Evolutionary conservation across 1,140 invertebrate species (phyloP).

Genomic region (Ostrea denselamellosa): DNA sequence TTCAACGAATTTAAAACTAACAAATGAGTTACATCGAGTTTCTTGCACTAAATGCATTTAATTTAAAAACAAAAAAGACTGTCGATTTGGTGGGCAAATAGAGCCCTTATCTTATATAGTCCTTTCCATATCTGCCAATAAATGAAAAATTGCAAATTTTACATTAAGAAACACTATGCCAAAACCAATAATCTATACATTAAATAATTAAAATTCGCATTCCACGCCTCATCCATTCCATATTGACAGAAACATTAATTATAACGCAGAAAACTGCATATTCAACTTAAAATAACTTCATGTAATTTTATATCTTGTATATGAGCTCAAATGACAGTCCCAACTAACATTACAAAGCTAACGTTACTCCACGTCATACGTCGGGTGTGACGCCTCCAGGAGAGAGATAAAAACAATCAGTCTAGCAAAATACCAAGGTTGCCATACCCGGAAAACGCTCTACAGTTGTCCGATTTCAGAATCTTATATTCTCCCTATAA

Average conservation of each 20-base stretch:
- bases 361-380: not conserved
- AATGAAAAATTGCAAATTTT: not conserved
- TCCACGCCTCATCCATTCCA: not conserved
- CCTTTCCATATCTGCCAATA: not conserved
- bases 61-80: too few species aligned
- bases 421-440: not conserved
- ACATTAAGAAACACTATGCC: not conserved
- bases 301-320: not conserved
- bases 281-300: not conserved
- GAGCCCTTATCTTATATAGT: too few species aligned
- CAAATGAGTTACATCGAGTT: too few species aligned
- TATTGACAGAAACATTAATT: not conserved
- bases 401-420: not conserved
- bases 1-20: too few species aligned
- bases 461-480: not conserved
- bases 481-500: constrained; percentile 1
- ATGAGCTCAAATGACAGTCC: not conserved
- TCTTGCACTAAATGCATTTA: too few species aligned
- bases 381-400: not conserved
- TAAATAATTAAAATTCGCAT: not conserved
- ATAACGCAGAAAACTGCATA: not conserved
- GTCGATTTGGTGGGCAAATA: too few species aligned
- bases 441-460: not conserved
- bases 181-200: not conserved
- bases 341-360: too few species aligned